phyloP scores from a whole-genome alignment of 2,888 invertebrate species.

The Gryllus longicercus region DNA sequence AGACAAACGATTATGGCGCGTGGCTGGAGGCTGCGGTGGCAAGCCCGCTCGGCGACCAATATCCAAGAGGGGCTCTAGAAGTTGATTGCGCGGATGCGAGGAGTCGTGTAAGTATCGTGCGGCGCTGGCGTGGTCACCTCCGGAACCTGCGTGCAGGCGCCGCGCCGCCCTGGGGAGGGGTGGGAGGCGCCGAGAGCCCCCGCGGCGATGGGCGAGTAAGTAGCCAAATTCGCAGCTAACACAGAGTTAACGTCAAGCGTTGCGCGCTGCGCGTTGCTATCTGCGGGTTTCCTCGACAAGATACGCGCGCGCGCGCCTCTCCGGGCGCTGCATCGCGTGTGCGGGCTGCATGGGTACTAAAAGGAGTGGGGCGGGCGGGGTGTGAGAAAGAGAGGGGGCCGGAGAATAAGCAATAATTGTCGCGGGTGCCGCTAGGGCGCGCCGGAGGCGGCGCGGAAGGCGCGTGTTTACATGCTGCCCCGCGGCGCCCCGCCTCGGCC shows the following conservation, averaged over 20 bases:
- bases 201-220: neutral
- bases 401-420: neutral
- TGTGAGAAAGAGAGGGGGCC: neutral
- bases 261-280: neutral
- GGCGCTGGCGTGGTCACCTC: too few relatives aligned
- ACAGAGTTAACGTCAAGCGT: neutral
- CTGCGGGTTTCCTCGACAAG: neutral
- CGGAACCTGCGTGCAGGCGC: too few relatives aligned
- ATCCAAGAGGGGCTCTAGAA: too few relatives aligned
- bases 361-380: neutral
- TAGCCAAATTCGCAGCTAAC: slow-evolving; percentile 8
- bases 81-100: too few relatives aligned
- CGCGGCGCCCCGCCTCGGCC: neutral
- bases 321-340: neutral
- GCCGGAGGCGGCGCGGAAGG: neutral
- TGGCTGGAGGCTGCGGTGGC: too few relatives aligned
- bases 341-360: neutral
- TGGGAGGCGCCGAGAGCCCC: neutral
- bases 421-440: neutral
- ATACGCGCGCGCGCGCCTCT: neutral
- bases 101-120: too few relatives aligned
- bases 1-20: too few relatives aligned
- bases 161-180: too few relatives aligned
- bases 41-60: too few relatives aligned
- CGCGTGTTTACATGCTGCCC: neutral